Conservation (phyloP, 2,888 invertebrate genomes). For the Anthophora plumipes region DNA sequence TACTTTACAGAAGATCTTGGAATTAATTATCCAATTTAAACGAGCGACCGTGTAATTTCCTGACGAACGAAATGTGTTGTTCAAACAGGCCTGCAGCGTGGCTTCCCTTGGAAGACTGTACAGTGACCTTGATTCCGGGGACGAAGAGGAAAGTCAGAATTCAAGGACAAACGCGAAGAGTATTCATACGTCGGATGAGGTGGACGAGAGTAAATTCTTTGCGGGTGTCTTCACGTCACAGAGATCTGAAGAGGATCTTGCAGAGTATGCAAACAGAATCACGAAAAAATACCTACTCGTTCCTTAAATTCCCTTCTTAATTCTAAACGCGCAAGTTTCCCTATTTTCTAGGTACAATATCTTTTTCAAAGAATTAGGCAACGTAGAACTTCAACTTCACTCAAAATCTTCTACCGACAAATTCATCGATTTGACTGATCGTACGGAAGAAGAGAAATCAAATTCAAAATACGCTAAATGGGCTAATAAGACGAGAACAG, state of each 20-base stretch:
- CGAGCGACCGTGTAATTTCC: not conserved
- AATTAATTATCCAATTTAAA: not conserved
- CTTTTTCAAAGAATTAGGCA: constrained; percentile 87
- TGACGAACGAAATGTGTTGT: not conserved
- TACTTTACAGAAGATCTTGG: not conserved
- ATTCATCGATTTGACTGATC: constrained; percentile 11
- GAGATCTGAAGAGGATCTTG: constrained; percentile 79
- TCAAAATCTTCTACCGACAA: constrained; percentile 80
- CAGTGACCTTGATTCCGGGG: constrained; percentile 80
- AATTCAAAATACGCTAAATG: constrained; percentile 36
- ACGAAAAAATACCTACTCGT: not conserved
- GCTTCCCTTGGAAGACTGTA: constrained; percentile 74
- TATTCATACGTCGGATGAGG: constrained; percentile 62
- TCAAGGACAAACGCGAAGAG: constrained; percentile 65
- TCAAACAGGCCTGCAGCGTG: constrained; percentile 76
- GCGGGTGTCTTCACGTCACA: constrained; percentile 78
- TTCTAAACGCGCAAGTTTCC: not conserved
- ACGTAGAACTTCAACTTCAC: constrained; percentile 85
- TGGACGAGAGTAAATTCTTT: constrained; percentile 79
- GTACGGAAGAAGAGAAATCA: constrained; percentile 52
- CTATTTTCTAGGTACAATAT: constrained; percentile 85
- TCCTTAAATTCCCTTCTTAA: not conserved
- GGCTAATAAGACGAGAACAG: constrained; percentile 10
- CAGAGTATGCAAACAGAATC: constrained; percentile 58
- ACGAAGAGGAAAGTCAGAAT: constrained; percentile 75